phyloP scores from a whole-genome alignment of 1,140 invertebrate species.

The Drosophila sproati region DNA sequence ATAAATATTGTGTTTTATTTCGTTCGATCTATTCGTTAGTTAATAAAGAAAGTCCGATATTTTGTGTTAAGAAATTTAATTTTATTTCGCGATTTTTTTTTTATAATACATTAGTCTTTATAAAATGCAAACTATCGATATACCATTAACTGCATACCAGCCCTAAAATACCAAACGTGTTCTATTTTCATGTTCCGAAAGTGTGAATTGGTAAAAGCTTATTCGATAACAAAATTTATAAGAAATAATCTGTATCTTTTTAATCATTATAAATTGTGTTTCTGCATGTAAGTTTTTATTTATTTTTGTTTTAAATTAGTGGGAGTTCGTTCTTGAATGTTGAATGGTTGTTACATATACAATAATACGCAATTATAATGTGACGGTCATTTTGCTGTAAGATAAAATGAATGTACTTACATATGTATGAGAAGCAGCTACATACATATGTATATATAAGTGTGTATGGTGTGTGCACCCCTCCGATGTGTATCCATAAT shows the following conservation, averaged over 20 bases:
- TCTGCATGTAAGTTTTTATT: constrained; percentile 49
- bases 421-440: background rate
- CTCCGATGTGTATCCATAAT: constrained; percentile 11
- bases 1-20: no score
- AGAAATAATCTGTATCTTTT: constrained; percentile 37
- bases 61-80: background rate
- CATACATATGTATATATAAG: background rate
- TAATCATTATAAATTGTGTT: constrained; percentile 43
- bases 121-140: background rate
- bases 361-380: background rate
- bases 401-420: constrained; percentile 7
- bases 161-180: constrained; percentile 8
- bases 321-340: constrained; percentile 1
- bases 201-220: constrained; percentile 11
- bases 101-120: no score
- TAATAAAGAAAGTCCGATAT: no score
- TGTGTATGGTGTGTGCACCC: constrained; percentile 9
- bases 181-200: constrained; percentile 18
- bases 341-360: background rate
- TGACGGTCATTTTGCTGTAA: background rate
- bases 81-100: background rate
- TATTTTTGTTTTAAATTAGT: constrained; percentile 6
- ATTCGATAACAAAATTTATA: constrained; percentile 36
- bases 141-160: constrained; percentile 19
- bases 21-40: no score